Evolutionary conservation across 2,113 vertebrate species (phyloP).

Genomic region (Poeciliopsis prolifica): DNA sequence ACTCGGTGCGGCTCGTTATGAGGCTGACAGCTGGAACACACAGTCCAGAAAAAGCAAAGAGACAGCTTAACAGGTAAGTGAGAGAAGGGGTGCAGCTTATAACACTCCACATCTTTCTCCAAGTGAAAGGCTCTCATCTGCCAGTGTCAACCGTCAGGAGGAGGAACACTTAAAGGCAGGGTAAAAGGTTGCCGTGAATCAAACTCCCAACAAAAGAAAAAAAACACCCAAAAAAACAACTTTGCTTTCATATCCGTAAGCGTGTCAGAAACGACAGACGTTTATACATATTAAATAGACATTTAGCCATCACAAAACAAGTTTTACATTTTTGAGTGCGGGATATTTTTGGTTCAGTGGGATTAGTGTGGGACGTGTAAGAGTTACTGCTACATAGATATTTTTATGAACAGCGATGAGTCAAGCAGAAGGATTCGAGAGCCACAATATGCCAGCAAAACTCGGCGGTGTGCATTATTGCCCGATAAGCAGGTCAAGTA

Average conservation of each 20-base stretch:
- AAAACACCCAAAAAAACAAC: not conserved
- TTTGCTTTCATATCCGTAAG: not conserved
- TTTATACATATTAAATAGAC: not conserved
- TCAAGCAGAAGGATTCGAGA: not conserved
- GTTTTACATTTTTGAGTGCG: not conserved
- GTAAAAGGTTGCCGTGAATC: slow-evolving; percentile 1
- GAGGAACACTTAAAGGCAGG: not conserved
- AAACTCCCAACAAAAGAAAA: not conserved
- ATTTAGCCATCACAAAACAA: not conserved
- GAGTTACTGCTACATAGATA: not conserved
- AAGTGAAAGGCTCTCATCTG: slow-evolving; percentile 15
- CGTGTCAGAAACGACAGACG: not conserved
- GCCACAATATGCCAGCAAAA: not conserved
- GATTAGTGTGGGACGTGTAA: not conserved
- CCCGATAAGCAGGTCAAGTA: not conserved
- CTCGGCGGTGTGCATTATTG: not conserved
- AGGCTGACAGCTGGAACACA: slow-evolving; percentile 35
- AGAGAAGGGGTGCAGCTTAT: slow-evolving; percentile 11
- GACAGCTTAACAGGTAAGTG: not conserved
- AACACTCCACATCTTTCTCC: slow-evolving; percentile 7
- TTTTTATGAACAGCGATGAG: not conserved
- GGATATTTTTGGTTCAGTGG: not conserved
- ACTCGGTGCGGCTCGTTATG: slow-evolving; percentile 13
- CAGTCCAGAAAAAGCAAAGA: slow-evolving; percentile 24
- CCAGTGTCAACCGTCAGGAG: slow-evolving; percentile 17